Base-by-base conservation (phyloP, 2,113 vertebrate genomes). In the Mellivora capensis region DNA sequence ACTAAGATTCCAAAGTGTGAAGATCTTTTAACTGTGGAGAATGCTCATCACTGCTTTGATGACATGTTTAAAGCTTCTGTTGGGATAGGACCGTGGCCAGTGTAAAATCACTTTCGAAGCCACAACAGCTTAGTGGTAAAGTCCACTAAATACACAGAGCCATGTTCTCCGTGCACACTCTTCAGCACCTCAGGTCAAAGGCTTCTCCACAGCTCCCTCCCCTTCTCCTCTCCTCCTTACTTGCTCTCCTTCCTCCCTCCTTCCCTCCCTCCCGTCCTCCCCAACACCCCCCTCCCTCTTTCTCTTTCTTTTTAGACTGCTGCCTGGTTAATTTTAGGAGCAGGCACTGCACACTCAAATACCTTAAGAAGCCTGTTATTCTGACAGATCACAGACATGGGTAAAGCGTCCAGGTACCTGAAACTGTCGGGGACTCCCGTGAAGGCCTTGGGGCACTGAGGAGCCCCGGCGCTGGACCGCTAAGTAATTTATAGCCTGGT, bases 401-500 rank as follows among this genome's bases (percentile, higher is more conserved):
- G 49, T 23, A 62, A 89, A 71, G 69, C 88, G 52, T 61, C 49
- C 93, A 57, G 52, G 44, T 64, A 71, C 62, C 88, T 49, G 52
- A 89, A 86, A 72, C 64, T 57, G 49, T 61, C 1, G 44, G 83
- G 37, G 34, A 84, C 57, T 81, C n/a, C 57, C 17, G 29, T 2
- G 61, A 42, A 76, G 79, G 54, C 23, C 82, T 64, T 4, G 3
- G 23, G 23, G 52, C 87, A 6, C 0, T 4, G 54, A 34, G 80
- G 76, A 89, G 59, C 59, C 57, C 12, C 1, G 10, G 88, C 1
- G 77, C 77, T 42, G 4, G 44, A 9, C 91, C 87, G 93, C 74
- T 95, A 72, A 96, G 95, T 87, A 94, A 95, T 91, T 90, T 69
- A 96, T 91, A 88, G 91, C 39, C 34, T 4, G 42, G 23, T 9